Base-by-base conservation (phyloP, 2,113 vertebrate species). In the Erythrocebus patas region DNA sequence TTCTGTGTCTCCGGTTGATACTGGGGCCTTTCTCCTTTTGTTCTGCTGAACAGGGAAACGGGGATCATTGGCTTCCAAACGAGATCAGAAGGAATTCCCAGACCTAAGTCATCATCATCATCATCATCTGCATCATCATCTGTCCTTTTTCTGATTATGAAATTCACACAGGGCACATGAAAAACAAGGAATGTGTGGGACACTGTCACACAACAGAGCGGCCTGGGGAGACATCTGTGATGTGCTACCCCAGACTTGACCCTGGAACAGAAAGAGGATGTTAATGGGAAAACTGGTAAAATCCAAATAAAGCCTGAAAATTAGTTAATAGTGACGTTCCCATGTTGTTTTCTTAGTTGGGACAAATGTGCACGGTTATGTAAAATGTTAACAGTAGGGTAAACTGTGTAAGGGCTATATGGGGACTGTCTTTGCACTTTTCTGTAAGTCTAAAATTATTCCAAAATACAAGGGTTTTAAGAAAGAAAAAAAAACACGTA, bases 371-470 rank as follows among this genome's bases (percentile, higher is more conserved):
- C 0, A 17, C 22, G 13, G 35, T 35, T 91, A 27, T 20, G 3
- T 23, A 38, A 35, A 27, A 18, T 59, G n/a, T 32, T 80, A 70
- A 3, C 18, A 48, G 8, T 5, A 50, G 68, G 18, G 57, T 16
- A n/a, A 9, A 18, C 72, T 6, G 61, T 10, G 20, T 35, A 11
- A 16, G 22, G 32, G 2, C 4, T 43, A 40, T 10, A 14, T 8
- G 17, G n/a, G 27, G 20, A 55, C 43, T 23, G 20, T n/a, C 89
- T 70, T 72, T 78, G 43, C 48, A 48, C 45, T 91, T 83, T 95
- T 88, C 59, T 83, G 35, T 50, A 55, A 90, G 43, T 79, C 83
- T 73, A 43, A 92, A 76, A 86, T 43, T 38, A 48, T 81, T 79
- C 75, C 18, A 52, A 66, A 84, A 73, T 25, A 27, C 40, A 73